phyloP scores from a whole-genome alignment of 2,888 invertebrate species.

The Calephelis perditalis region DNA sequence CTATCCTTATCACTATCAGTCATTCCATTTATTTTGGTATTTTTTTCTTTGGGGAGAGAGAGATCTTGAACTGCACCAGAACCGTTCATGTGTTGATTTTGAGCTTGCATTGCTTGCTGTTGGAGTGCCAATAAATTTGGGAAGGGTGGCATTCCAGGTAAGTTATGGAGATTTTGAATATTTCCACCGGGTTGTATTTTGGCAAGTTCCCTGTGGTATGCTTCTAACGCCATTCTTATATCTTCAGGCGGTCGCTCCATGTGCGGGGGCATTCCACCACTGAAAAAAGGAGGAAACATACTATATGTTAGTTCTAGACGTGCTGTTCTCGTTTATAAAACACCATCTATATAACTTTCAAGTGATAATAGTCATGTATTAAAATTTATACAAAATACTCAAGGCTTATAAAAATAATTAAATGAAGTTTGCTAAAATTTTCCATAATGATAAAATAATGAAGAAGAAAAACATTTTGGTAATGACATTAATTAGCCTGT shows the following conservation, averaged over 20 bases:
- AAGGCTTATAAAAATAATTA: background rate
- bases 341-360: background rate
- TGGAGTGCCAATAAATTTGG: constrained; percentile 86
- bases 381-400: constrained; percentile 8
- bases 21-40: constrained; percentile 80
- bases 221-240: constrained; percentile 92
- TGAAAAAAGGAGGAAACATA: constrained; percentile 92
- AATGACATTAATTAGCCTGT: too few relatives aligned
- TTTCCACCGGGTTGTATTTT: constrained; percentile 86
- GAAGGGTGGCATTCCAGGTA: constrained; percentile 77
- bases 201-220: constrained; percentile 95
- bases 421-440: background rate
- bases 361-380: background rate
- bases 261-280: constrained; percentile 81
- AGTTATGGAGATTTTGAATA: constrained; percentile 76
- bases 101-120: constrained; percentile 77
- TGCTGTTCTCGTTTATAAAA: constrained; percentile 56
- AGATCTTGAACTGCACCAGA: constrained; percentile 87
- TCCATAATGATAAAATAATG: too few relatives aligned
- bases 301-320: constrained; percentile 81
- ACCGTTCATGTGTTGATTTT: constrained; percentile 79
- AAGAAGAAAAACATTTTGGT: too few relatives aligned
- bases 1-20: constrained; percentile 84
- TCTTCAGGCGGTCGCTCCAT: constrained; percentile 85
- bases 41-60: constrained; percentile 88